Conservation (phyloP, 2,888 invertebrate genomes). For the Sphaerophoria taeniata region DNA sequence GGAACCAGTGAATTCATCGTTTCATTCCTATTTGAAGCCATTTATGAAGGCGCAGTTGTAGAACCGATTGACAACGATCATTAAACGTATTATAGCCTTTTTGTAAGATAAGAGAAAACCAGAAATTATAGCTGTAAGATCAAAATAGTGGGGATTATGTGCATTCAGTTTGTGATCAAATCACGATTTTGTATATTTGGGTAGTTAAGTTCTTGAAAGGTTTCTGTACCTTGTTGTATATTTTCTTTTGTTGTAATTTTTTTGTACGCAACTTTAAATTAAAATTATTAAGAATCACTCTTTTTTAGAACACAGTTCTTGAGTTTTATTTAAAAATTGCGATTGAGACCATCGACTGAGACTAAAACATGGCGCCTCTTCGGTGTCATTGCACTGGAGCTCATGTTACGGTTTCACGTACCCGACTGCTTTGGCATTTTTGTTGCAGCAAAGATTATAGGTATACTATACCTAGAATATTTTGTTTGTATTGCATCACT, state of each 20-base stretch:
- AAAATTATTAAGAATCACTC: background rate
- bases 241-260: background rate
- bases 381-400: too few relatives aligned
- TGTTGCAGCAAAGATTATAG: too few relatives aligned
- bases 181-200: background rate
- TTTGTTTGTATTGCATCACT: too few relatives aligned
- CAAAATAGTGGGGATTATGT: constrained; percentile 21
- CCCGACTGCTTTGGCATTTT: too few relatives aligned
- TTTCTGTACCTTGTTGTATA: background rate
- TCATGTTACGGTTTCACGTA: too few relatives aligned
- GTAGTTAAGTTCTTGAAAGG: background rate
- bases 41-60: constrained; percentile 86
- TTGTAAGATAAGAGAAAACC: constrained; percentile 49
- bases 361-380: too few relatives aligned
- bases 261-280: constrained; percentile 1
- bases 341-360: too few relatives aligned
- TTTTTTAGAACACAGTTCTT: background rate
- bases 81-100: constrained; percentile 13
- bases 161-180: constrained; percentile 41
- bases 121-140: constrained; percentile 1
- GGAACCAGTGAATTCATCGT: constrained; percentile 89
- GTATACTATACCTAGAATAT: too few relatives aligned
- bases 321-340: too few relatives aligned
- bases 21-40: constrained; percentile 87
- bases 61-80: constrained; percentile 7